Conservation (phyloP, 1,140 invertebrate species). For the Leptinotarsa defecta region DNA sequence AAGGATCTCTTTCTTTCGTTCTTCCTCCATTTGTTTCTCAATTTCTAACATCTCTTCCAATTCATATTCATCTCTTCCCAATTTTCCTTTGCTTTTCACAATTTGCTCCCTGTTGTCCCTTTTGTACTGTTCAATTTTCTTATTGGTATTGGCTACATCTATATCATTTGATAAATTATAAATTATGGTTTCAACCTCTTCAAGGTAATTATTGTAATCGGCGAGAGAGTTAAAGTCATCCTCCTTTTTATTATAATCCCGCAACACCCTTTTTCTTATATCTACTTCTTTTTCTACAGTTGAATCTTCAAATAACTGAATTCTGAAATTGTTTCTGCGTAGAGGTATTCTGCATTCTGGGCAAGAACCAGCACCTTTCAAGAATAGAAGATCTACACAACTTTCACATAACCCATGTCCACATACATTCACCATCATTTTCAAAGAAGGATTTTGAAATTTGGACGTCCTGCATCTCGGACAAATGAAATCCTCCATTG, state of each 20-base stretch:
- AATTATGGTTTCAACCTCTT: slow-evolving; percentile 89
- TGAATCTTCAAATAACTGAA: slow-evolving; percentile 96
- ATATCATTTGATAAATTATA: slow-evolving; percentile 92
- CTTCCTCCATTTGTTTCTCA: slow-evolving; percentile 75
- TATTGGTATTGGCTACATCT: slow-evolving; percentile 87
- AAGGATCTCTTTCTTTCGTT: slow-evolving; percentile 65
- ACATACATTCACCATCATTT: slow-evolving; percentile 98
- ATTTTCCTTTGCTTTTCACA: slow-evolving; percentile 79
- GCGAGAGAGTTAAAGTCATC: slow-evolving; percentile 81
- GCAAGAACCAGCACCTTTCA: slow-evolving; percentile 92
- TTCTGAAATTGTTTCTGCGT: slow-evolving; percentile 86
- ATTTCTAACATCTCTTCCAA: slow-evolving; percentile 86
- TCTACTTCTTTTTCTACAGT: slow-evolving; percentile 97
- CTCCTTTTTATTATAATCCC: slow-evolving; percentile 91
- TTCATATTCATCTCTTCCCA: slow-evolving; percentile 76
- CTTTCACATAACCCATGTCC: slow-evolving; percentile 97
- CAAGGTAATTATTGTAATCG: slow-evolving; percentile 93
- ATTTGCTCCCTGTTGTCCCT: slow-evolving; percentile 92
- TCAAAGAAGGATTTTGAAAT: slow-evolving; percentile 95
- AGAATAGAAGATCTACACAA: slow-evolving; percentile 93
- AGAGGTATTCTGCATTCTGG: slow-evolving; percentile 89
- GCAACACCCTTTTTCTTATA: slow-evolving; percentile 85
- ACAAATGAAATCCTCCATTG: slow-evolving; percentile 89
- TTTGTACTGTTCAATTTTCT: slow-evolving; percentile 92
- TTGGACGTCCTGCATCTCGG: slow-evolving; percentile 98